phyloP scores from a whole-genome alignment of 2,888 invertebrate species.

The Trimorus sp. region DNA sequence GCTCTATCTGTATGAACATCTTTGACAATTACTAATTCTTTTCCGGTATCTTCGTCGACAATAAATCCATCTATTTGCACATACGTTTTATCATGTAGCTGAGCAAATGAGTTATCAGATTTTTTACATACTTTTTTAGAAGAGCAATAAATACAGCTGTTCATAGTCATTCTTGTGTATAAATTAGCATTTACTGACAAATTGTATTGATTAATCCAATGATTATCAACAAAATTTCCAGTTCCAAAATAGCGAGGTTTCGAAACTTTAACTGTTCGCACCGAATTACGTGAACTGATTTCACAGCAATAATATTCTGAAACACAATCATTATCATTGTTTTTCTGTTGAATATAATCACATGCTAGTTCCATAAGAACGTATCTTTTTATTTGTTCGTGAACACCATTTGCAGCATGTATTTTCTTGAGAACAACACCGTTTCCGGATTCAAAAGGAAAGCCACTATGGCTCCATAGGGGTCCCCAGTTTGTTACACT shows the following conservation, averaged over 20 bases:
- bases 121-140: constrained; percentile 7
- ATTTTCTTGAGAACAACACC: constrained; percentile 28
- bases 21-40: not conserved
- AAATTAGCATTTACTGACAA: not conserved
- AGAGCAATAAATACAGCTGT: not conserved
- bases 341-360: not conserved
- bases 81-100: constrained; percentile 5
- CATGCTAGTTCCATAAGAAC: constrained; percentile 20
- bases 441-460: constrained; percentile 7
- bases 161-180: constrained; percentile 19
- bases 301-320: constrained; percentile 17
- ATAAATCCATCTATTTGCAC: constrained; percentile 21
- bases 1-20: no score
- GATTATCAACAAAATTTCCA: constrained; percentile 7
- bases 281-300: constrained; percentile 1
- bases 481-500: constrained; percentile 12
- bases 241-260: constrained; percentile 11
- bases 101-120: constrained; percentile 17
- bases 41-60: constrained; percentile 1
- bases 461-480: constrained; percentile 19
- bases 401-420: constrained; percentile 16
- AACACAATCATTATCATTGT: not conserved
- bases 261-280: constrained; percentile 5
- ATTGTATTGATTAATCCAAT: constrained; percentile 6
- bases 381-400: constrained; percentile 22